Evolutionary conservation across 1,140 invertebrate genomes (phyloP), one percentile per base, ranked within the genome.

Genomic region (Chrysomallon squamiferum): DNA sequence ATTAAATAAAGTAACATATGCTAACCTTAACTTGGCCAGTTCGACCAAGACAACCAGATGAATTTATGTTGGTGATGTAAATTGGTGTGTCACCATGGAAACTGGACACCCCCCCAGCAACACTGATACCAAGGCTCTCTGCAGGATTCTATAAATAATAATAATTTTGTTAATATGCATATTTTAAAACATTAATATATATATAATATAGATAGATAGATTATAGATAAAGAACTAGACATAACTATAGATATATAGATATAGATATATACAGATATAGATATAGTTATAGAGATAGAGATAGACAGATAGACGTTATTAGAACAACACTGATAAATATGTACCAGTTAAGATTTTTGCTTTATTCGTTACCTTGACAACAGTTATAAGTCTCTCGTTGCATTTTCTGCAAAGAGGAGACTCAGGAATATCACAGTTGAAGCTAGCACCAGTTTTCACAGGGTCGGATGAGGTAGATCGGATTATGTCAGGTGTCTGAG

Each of bases 51-150:
- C 84, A 86, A 9, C 87, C 87, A 25, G 84, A 80, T 9, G 83
- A 82, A 65, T 87, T 84, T 59, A 88, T 86, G 69, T 88, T 88
- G 13, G 87, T 87, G 52, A 88, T 82, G 71, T 88, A 88, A 38
- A 88, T 83, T 20, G 87, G 87, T 15, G 85, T 87, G 73, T 88
- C 86, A 20, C 87, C 87, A 62, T 87, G 76, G 41, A 84, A 86
- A 68, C 85, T 87, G 49, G 76, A 76, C 18, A 87, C 52, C 0
- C 88, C 88, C 25, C 88, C 88, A 38, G 86, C 86, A 52, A 88
- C 86, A 66, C 87, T 82, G 75, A 88, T 85, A n/a, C 88, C 88
- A 43, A 88, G 71, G 22, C 77, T 84, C 76, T 88, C 87, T 52
- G 70, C 60, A 0, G 72, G 63, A 56, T 82, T 80, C 84, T 86